phyloP scores from a whole-genome alignment of 2,888 invertebrate species.

The Agonopterix subpropinquella region DNA sequence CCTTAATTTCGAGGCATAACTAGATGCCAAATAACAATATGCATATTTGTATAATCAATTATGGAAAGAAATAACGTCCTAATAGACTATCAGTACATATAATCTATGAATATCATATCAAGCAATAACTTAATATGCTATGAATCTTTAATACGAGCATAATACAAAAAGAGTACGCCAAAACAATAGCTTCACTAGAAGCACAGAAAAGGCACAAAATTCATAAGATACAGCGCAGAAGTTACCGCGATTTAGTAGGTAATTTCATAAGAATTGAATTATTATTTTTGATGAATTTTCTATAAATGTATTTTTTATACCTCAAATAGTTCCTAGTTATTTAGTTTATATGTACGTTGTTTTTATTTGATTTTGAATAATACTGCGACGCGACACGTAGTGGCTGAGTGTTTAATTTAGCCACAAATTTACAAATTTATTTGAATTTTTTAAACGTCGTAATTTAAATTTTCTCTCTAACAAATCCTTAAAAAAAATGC shows the following conservation, averaged over 20 bases:
- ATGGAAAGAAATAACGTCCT: constrained; percentile 2
- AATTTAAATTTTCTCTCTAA: no score
- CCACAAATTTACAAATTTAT: no score
- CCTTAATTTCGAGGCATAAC: no score
- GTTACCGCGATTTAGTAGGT: constrained; percentile 17
- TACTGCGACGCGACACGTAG: neutral
- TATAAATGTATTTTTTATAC: neutral
- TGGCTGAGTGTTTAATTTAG: no score
- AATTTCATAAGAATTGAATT: constrained; percentile 5
- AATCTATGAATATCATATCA: constrained; percentile 1
- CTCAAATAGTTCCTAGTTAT: no score
- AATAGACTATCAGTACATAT: constrained; percentile 6
- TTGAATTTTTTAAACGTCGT: no score
- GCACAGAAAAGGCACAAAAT: constrained; percentile 68
- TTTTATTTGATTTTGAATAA: no score
- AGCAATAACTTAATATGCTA: constrained; percentile 2
- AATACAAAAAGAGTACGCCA: constrained; percentile 24
- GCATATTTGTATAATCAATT: neutral
- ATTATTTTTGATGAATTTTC: neutral
- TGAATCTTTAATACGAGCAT: constrained; percentile 19
- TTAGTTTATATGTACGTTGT: no score
- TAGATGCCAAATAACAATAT: neutral
- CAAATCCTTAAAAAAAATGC: no score
- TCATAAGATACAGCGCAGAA: constrained; percentile 65
- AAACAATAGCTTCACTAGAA: constrained; percentile 53